A percentile compares a stretch with the other conserved stretches of the same genome.
Conservation (phyloP, 1,140 invertebrate species). For the Vanessa tameamea region DNA sequence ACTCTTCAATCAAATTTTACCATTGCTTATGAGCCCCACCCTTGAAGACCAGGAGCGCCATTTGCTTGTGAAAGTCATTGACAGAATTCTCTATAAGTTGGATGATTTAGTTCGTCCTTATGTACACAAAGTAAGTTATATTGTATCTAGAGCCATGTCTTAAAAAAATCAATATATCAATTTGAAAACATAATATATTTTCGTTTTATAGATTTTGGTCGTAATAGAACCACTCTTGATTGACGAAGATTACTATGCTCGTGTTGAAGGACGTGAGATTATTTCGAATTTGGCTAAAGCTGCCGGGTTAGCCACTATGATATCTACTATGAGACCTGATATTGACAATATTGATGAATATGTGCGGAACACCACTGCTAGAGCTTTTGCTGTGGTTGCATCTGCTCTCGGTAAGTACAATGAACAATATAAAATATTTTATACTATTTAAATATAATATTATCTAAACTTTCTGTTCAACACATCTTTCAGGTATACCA, state of each 20-base stretch:
- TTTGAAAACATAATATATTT: constrained; percentile 11
- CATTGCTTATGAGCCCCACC: constrained; percentile 99
- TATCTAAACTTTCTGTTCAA: constrained; percentile 15
- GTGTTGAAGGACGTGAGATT: constrained; percentile 99
- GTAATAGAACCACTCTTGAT: constrained; percentile 99
- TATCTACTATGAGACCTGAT: constrained; percentile 99
- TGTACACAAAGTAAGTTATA: constrained; percentile 93
- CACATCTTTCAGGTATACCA: constrained; percentile 86
- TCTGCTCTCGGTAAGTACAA: constrained; percentile 91
- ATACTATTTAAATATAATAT: neutral
- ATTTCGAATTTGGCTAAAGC: constrained; percentile 99
- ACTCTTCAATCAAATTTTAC: constrained; percentile 99
- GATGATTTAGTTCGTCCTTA: constrained; percentile 99
- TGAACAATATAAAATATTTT: neutral
- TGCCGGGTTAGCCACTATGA: constrained; percentile 99
- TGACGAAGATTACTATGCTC: constrained; percentile 99
- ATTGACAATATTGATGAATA: constrained; percentile 99
- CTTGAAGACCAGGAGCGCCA: constrained; percentile 99
- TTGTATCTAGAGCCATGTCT: neutral
- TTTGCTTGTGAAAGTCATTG: constrained; percentile 99
- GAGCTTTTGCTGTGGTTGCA: constrained; percentile 99
- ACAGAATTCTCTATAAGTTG: constrained; percentile 98
- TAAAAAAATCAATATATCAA: neutral
- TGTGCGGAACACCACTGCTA: constrained; percentile 98
- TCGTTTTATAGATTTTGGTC: constrained; percentile 90